Conservation (phyloP, 2,113 vertebrate genomes). For the Ammodramus savannarum region DNA sequence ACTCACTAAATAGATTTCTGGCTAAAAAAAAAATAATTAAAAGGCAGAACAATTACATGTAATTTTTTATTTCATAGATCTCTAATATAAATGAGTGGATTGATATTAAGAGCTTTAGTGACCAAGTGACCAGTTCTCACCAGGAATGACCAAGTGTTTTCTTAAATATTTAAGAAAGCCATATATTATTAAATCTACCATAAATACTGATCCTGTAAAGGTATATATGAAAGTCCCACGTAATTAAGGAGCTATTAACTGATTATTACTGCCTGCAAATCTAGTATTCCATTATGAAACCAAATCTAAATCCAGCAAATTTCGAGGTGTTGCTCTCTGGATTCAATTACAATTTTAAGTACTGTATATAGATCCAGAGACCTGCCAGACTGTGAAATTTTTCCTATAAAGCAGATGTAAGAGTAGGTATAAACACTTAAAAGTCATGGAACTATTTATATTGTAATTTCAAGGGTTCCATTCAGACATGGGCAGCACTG, state of each 20-base stretch:
- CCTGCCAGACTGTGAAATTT: neutral
- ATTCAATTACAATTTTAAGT: neutral
- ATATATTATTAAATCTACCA: neutral
- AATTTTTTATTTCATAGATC: neutral
- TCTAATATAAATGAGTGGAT: neutral
- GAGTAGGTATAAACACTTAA: neutral
- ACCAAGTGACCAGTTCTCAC: neutral
- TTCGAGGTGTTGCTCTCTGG: neutral
- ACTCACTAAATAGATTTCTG: neutral
- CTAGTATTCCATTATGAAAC: neutral
- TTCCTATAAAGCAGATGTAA: neutral
- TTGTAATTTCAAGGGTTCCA: neutral
- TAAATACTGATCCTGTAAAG: neutral
- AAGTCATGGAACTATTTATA: neutral
- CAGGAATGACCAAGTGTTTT: neutral
- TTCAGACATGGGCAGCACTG: neutral
- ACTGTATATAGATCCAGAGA: neutral
- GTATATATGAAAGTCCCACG: neutral
- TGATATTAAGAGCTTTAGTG: neutral
- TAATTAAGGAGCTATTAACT: neutral
- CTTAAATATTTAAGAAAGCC: neutral
- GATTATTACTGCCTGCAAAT: neutral
- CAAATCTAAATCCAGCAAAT: neutral
- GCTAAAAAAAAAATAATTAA: too few relatives aligned
- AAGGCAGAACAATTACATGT: neutral